These are phyloP conservation scores for Spodoptera exigua DNA, from an alignment of 2,888 invertebrate genomes.

Conservation along the genomic window DNA sequence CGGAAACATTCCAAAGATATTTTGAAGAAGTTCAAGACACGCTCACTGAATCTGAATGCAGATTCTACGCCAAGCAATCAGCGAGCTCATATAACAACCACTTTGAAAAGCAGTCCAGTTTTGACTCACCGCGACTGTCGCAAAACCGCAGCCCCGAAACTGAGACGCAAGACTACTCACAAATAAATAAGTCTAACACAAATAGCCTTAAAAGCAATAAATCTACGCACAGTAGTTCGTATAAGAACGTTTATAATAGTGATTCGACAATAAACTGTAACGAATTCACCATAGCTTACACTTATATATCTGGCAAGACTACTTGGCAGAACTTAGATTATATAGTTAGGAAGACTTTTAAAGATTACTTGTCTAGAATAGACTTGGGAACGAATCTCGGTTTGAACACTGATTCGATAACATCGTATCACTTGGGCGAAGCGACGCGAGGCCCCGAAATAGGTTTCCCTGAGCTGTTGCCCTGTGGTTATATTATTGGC, in stretches of 20 bases:
- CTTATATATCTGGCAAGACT: constrained; percentile 97
- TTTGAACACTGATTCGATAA: constrained; percentile 95
- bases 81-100: constrained; percentile 82
- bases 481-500: constrained; percentile 97
- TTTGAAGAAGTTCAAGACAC: constrained; percentile 91
- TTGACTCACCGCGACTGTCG: constrained; percentile 84
- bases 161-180: constrained; percentile 82
- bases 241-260: constrained; percentile 86
- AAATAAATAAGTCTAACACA: constrained; percentile 86
- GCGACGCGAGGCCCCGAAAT: constrained; percentile 94
- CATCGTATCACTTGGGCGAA: constrained; percentile 98
- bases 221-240: constrained; percentile 86
- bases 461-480: constrained; percentile 96
- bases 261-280: constrained; percentile 90
- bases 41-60: constrained; percentile 90
- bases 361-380: constrained; percentile 97
- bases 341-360: constrained; percentile 96
- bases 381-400: constrained; percentile 98
- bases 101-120: constrained; percentile 85
- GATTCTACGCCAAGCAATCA: constrained; percentile 89
- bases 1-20: constrained; percentile 93
- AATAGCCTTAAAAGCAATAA: constrained; percentile 89
- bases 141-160: constrained; percentile 84
- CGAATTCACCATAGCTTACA: constrained; percentile 95
- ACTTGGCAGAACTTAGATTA: constrained; percentile 98